phyloP scores from a whole-genome alignment of 2,113 vertebrate species.

The Melanerpes formicivorus region DNA sequence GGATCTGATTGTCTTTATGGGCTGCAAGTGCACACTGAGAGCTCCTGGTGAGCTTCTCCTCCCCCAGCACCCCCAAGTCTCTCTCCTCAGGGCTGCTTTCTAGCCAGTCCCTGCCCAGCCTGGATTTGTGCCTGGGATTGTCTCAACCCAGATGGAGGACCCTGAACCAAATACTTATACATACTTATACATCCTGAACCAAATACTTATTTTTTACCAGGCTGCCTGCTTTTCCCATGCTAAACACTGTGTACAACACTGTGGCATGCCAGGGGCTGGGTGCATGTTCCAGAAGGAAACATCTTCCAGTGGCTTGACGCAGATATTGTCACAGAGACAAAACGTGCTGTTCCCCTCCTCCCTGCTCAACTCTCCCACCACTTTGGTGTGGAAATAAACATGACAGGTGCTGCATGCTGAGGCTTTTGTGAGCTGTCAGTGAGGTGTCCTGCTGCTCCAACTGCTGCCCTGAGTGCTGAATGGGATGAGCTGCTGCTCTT shows the following conservation, averaged over 20 bases:
- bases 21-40: no score
- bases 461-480: neutral
- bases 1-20: no score
- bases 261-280: neutral
- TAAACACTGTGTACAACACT: neutral
- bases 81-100: no score
- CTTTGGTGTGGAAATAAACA: conserved; percentile 5
- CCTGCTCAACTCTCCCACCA: neutral
- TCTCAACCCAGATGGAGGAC: no score
- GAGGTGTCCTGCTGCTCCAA: neutral
- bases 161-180: no score
- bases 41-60: no score
- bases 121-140: no score
- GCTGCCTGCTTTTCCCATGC: neutral
- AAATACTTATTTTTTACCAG: neutral
- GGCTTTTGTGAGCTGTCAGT: neutral
- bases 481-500: neutral
- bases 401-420: neutral
- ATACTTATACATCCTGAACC: neutral
- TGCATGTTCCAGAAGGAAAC: neutral
- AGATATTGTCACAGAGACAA: neutral
- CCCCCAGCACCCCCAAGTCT: no score
- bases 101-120: no score
- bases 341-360: neutral
- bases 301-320: neutral